Base-by-base conservation (phyloP, 2,113 vertebrate genomes). In the Catagonus wagneri region DNA sequence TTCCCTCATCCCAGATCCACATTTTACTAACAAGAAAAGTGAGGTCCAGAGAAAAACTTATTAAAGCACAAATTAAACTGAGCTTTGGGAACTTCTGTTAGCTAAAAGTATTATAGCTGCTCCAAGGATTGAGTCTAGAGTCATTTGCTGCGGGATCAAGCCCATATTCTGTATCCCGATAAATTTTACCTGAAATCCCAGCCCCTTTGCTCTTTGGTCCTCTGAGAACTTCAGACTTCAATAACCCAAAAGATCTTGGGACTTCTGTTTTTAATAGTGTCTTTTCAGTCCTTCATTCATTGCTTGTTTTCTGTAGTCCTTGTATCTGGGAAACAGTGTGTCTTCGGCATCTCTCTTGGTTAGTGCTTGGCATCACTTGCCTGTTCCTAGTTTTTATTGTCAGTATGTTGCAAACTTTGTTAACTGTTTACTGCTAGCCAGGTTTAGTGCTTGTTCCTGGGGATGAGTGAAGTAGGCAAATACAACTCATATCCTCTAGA, bases 21-120 rank as follows among this genome's bases (percentile, higher is more conserved):
- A 60, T 65, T 75, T 95, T 81, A 54, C 44, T 81, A 65, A 72
- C 52, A 25, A 94, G 60, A 2, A 89, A 85, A 95, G 66, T 71
- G 27, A 86, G 22, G 25, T 75, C 39, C 50, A 52, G 50, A 61
- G 36, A 74, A 95, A 68, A 91, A 61, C 69, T 6, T 66, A 76
- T 0, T 60, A 93, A 56, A 78, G 1, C 36, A 63, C 50, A 25
- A 61, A 90, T 71, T 93, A 80, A 93, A 66, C 7, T 4, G 61
- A 93, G 34, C 27, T 78, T 66, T 58, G 1, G 32, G 69, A 60
- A 17, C 34, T 69, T 75, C 39, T 29, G 25, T 71, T 63, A 84
- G 88, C 25, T 79, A 12, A 36, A 87, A 69, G 36, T 25, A 56
- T 78, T 76, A 61, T 15, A 65, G 14, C 22, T 69, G 8, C 25